Percentiles rank a stretch among this genome's conserved stretches.
phyloP scores from a whole-genome alignment of 1,140 invertebrate genomes.

The Zaprionus camerounensis region DNA sequence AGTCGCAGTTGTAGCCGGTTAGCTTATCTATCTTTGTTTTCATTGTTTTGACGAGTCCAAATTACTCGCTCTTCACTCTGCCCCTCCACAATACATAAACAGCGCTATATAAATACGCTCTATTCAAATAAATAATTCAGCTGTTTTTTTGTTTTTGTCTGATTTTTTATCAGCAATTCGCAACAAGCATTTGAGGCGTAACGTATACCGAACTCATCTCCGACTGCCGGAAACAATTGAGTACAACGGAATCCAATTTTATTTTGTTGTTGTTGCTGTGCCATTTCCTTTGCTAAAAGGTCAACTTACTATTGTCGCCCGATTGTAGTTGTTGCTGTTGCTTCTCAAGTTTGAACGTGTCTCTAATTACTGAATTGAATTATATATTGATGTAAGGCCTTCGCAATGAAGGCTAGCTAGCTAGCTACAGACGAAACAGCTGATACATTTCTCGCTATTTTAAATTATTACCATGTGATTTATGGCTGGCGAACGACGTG shows the following conservation, averaged over 20 bases:
- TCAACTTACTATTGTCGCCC: not conserved
- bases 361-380: conserved; percentile 24
- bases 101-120: not conserved
- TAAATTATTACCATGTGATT: conserved; percentile 46
- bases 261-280: not conserved
- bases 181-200: conserved; percentile 41
- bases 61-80: conserved; percentile 7
- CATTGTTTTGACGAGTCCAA: conserved; percentile 23
- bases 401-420: conserved; percentile 9
- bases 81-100: conserved; percentile 13
- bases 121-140: conserved; percentile 17
- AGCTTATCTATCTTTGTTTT: conserved; percentile 27
- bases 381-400: conserved; percentile 23
- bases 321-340: not conserved
- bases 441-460: conserved; percentile 46
- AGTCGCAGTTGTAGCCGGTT: conserved; percentile 27
- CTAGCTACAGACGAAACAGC: conserved; percentile 13
- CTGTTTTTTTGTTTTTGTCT: not conserved
- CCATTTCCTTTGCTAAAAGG: conserved; percentile 9
- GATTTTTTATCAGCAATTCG: conserved; percentile 53
- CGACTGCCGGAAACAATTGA: conserved; percentile 15
- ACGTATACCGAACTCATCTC: conserved; percentile 2
- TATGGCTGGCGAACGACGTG: conserved; percentile 26
- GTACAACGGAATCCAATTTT: not conserved
- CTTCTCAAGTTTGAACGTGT: conserved; percentile 19